Base-by-base conservation (phyloP, 2,113 vertebrate species). In the Agapornis roseicollis region DNA sequence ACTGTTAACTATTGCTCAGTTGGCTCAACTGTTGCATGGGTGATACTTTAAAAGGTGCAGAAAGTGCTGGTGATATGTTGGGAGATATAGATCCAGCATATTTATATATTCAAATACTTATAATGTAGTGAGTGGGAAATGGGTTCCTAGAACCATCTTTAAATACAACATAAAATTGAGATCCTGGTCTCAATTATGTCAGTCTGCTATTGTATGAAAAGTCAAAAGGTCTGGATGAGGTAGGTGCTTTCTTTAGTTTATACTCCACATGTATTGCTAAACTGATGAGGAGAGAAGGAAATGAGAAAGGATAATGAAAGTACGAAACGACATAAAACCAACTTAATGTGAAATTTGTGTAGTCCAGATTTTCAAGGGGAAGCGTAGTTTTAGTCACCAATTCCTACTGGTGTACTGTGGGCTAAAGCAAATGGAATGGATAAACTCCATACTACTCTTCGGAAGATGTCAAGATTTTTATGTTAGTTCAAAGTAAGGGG, bases 401-500 rank as follows among this genome's bases (percentile, higher is more conserved):
- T 76, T 58, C 70, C 44, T 63, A 5, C 8, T 89, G 64, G 33
- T 80, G 82, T 94, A 25, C 22, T 64, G 63, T 53, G 63, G 64
- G n/a, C 49, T 68, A 39, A 77, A 84, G 69, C 69, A 63, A 86
- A 91, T 63, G 63, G 68, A 93, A 93, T 8, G 15, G 83, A 16
- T 77, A 80, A 81, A 85, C 81, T 89, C 70, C 53, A 65, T 69
- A 64, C 41, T 93, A 56, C 80, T 94, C 53, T 87, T 89, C 24
- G 44, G 83, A 94, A 61, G 83, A 84, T 49, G 65, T 52, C 71
- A 52, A 89, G n/a, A 89, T 95, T 94, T 93, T 85, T 85, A 69
- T 87, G 73, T 93, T 88, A 93, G 86, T 73, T 90, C 78, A 24
- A 96, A 92, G 65, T 90, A 92, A 92, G 53, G 14, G 41, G 92